Evolutionary conservation across 1,140 invertebrate species (phyloP).

Genomic region (Dreissena polymorpha): DNA sequence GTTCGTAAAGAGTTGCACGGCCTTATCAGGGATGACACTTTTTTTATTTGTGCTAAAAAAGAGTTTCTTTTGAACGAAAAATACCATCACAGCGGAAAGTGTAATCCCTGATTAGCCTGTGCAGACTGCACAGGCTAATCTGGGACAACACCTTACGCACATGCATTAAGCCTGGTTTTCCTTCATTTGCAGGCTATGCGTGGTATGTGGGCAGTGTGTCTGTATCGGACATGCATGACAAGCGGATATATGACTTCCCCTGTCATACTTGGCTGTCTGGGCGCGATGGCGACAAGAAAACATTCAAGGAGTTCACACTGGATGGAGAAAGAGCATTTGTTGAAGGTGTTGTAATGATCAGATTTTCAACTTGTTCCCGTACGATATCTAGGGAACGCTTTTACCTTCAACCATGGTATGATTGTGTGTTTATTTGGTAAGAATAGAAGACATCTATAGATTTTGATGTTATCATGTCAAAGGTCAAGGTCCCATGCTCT

Average conservation of each 20-base stretch:
- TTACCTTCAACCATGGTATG: not conserved
- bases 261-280: slow-evolving; percentile 76
- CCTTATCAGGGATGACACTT: not conserved
- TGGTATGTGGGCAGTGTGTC: slow-evolving; percentile 76
- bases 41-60: not conserved
- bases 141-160: no score
- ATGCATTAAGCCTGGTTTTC: no score
- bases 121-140: no score
- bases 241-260: slow-evolving; percentile 71
- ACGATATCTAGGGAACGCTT: no score
- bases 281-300: slow-evolving; percentile 70
- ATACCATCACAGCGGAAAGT: no score
- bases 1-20: no score
- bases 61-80: no score
- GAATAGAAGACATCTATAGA: not conserved
- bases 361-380: not conserved
- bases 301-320: slow-evolving; percentile 65
- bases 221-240: slow-evolving; percentile 72
- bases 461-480: no score
- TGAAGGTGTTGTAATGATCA: slow-evolving; percentile 59
- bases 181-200: slow-evolving; percentile 71
- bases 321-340: slow-evolving; percentile 68
- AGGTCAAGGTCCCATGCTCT: no score
- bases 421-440: not conserved
- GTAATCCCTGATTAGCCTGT: no score